A percentile compares a stretch with the other conserved stretches of the same genome.
Conservation (phyloP, 2,113 vertebrate species). For the Laticauda laticaudata region DNA sequence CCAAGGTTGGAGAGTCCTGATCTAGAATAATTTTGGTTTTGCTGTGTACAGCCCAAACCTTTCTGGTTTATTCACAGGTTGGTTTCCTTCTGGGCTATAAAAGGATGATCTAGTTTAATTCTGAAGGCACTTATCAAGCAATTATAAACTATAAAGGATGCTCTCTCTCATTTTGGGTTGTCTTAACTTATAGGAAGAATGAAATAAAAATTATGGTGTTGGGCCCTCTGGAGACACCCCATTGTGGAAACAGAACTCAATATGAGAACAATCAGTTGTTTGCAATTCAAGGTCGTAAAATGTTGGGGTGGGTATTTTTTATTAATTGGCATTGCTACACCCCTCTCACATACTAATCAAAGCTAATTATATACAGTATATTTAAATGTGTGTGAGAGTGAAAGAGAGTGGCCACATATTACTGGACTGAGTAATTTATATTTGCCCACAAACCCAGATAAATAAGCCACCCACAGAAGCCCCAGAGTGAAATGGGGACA, state of each 20-base stretch:
- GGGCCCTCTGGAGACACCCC: background rate
- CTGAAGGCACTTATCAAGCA: background rate
- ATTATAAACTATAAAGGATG: background rate
- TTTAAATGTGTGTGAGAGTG: background rate
- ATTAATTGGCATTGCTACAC: background rate
- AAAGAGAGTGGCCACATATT: background rate
- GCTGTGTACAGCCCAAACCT: background rate
- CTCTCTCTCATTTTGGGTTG: background rate
- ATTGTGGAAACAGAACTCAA: background rate
- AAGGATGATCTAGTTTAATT: background rate
- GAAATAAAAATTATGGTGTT: background rate
- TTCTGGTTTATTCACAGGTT: background rate
- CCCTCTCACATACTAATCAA: background rate
- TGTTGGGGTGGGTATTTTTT: background rate
- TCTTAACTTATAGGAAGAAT: background rate
- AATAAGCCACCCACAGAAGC: background rate
- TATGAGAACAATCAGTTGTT: background rate
- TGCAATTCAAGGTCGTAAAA: background rate
- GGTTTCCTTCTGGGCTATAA: background rate
- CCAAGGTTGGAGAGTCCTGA: too few relatives aligned
- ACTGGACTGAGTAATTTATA: background rate
- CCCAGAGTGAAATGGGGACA: too few relatives aligned
- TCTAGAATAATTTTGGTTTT: background rate
- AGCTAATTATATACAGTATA: background rate
- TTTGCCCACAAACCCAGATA: background rate